Conservation (phyloP, 2,113 vertebrate species). For the Osmerus mordax region DNA sequence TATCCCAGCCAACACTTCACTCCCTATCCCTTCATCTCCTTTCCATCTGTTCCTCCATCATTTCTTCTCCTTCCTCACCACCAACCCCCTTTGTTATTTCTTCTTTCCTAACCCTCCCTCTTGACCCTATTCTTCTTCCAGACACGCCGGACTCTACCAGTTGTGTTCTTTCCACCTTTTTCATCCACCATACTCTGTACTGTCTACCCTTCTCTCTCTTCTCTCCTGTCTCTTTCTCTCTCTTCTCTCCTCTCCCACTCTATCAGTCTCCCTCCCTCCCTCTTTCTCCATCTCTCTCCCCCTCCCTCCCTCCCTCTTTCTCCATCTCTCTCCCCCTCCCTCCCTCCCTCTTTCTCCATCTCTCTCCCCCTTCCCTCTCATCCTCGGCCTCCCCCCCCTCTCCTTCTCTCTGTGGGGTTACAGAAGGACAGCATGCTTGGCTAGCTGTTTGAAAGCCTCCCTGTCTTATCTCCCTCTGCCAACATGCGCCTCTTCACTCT, state of each 20-base stretch:
- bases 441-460: not conserved
- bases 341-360: constrained; percentile 4
- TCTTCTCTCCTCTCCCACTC: constrained; percentile 2
- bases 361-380: not conserved
- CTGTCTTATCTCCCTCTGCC: constrained; percentile 48
- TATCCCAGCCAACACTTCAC: not conserved
- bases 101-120: too few relatives aligned
- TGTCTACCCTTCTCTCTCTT: too few relatives aligned
- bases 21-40: too few relatives aligned
- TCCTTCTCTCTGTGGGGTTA: constrained; percentile 23
- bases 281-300: constrained; percentile 1
- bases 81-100: too few relatives aligned
- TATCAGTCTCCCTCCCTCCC: not conserved
- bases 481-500: constrained; percentile 41
- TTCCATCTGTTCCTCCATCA: not conserved
- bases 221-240: too few relatives aligned
- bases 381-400: not conserved
- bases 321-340: not conserved
- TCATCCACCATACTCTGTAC: too few relatives aligned
- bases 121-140: too few relatives aligned
- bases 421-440: constrained; percentile 24
- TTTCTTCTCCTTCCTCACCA: not conserved
- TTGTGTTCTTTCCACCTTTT: too few relatives aligned
- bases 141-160: too few relatives aligned
- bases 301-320: constrained; percentile 10